Evolutionary conservation across 37 sponge, comb jelly and placozoan species (phyloP).

Genomic region (Cladorhizidae sp.): DNA sequence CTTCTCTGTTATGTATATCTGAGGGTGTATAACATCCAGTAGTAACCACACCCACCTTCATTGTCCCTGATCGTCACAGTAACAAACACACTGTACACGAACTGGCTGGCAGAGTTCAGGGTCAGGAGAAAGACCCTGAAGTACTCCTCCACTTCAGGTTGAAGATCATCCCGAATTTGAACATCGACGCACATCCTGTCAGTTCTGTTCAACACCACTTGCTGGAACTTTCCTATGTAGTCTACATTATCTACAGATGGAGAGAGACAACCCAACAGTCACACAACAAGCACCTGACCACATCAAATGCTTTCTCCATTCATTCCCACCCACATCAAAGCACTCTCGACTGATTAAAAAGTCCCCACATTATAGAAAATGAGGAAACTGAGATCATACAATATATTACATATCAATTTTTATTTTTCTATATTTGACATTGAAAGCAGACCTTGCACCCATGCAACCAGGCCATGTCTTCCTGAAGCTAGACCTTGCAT

Average conservation of each 20-base stretch:
- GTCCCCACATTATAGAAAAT: too few species aligned
- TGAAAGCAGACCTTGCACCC: too few species aligned
- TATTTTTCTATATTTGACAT: too few species aligned
- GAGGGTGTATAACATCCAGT: too few species aligned
- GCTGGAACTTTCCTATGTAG: neutral
- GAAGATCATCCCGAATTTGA: neutral
- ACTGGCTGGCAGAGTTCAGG: neutral
- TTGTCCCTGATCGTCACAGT: neutral
- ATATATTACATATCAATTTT: too few species aligned
- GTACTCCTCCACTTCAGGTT: constrained; percentile 3
- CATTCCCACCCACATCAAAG: neutral
- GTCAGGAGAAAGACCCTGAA: neutral
- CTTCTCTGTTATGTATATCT: too few species aligned
- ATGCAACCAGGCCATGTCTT: too few species aligned
- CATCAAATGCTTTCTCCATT: neutral
- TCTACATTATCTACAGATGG: neutral
- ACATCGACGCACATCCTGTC: neutral
- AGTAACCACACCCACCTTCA: constrained; percentile 8
- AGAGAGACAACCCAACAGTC: neutral
- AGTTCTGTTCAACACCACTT: neutral
- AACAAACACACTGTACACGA: neutral
- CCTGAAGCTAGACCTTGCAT: too few species aligned
- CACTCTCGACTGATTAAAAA: neutral
- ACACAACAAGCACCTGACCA: too few species aligned
- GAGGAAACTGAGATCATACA: too few species aligned